A percentile compares a stretch with the other conserved stretches of the same genome.
Evolutionary conservation across 2,888 invertebrate species (phyloP).

Genomic region (Ecdyonurus torrentis): DNA sequence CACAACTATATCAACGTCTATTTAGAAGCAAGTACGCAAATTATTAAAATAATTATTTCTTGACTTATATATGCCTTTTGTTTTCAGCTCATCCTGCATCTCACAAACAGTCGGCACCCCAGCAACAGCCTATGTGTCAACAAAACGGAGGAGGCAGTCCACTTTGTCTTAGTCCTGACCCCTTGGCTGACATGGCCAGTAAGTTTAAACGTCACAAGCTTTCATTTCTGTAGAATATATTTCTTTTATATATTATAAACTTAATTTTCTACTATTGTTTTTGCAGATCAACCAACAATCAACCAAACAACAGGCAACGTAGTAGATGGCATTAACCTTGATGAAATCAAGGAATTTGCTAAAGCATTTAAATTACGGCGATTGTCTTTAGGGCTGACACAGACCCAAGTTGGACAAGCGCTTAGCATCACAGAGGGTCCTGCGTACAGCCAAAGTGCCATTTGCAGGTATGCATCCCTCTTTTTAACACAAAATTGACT

Average conservation of each 20-base stretch:
- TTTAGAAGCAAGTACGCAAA: too few relatives aligned
- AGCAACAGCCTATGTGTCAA: constrained; percentile 4
- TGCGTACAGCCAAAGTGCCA: constrained; percentile 97
- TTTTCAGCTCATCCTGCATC: background rate
- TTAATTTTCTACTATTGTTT: constrained; percentile 23
- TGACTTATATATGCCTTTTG: too few relatives aligned
- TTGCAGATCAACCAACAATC: constrained; percentile 75
- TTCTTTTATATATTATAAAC: background rate
- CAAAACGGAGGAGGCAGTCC: constrained; percentile 12
- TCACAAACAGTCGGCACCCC: too few relatives aligned
- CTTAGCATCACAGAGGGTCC: constrained; percentile 93
- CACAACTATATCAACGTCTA: too few relatives aligned
- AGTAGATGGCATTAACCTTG: constrained; percentile 90
- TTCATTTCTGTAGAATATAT: too few relatives aligned
- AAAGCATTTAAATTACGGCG: constrained; percentile 91
- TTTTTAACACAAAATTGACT: background rate
- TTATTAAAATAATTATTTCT: too few relatives aligned
- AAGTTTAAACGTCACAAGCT: constrained; percentile 35
- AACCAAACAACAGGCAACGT: constrained; percentile 88
- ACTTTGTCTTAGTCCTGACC: constrained; percentile 26
- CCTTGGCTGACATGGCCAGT: constrained; percentile 73
- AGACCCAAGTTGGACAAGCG: constrained; percentile 96
- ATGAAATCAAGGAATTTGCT: constrained; percentile 97
- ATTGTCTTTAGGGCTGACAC: constrained; percentile 83
- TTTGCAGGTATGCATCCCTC: constrained; percentile 67